Conservation (phyloP, 1,140 invertebrate genomes). For the Helicoverpa zea region DNA sequence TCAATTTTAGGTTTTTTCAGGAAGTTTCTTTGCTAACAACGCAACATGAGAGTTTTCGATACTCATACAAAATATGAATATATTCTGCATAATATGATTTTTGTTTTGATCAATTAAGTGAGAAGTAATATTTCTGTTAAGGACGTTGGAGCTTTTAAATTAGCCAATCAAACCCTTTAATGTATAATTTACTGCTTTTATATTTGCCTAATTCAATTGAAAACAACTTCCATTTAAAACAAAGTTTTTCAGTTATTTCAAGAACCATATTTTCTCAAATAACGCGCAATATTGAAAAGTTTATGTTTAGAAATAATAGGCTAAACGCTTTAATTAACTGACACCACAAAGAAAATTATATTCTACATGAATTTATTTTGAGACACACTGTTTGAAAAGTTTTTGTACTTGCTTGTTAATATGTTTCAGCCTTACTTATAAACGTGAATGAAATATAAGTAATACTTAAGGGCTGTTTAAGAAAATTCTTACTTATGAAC, state of each 20-base stretch:
- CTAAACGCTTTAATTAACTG: conserved; percentile 34
- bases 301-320: conserved; percentile 31
- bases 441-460: no score
- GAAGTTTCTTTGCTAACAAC: no score
- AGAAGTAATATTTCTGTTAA: no score
- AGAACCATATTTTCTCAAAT: conserved; percentile 20
- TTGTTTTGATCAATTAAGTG: no score
- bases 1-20: no score
- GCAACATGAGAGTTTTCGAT: no score
- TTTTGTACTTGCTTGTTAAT: not conserved
- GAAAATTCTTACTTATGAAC: no score
- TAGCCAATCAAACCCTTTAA: no score
- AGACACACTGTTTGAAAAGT: not conserved
- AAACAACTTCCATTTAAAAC: conserved; percentile 17
- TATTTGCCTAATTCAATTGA: conserved; percentile 8
- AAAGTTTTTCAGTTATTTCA: conserved; percentile 1
- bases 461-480: no score
- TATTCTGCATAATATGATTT: no score
- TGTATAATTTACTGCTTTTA: not conserved
- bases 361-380: not conserved
- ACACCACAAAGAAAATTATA: conserved; percentile 29
- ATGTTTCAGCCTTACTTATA: not conserved
- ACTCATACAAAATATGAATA: no score
- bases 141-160: no score
- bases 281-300: conserved; percentile 31